phyloP scores from a whole-genome alignment of 2,113 vertebrate species.

The Ranitomeya imitator region DNA sequence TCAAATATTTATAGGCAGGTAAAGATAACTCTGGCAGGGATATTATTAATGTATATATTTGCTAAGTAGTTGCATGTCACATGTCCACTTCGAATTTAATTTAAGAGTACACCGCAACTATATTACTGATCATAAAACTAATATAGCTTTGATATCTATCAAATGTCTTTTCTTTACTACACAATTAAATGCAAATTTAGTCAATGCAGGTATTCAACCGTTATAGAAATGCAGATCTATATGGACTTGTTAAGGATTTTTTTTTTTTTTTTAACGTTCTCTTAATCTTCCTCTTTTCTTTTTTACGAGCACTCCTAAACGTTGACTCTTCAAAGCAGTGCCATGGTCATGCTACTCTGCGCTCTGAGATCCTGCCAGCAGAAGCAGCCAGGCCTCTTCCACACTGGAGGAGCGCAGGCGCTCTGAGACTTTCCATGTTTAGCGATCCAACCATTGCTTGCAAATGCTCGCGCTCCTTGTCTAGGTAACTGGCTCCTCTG shows the following conservation, averaged over 20 bases:
- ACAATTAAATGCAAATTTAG: too few relatives aligned
- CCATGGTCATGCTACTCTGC: too few relatives aligned
- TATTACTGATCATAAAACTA: not conserved
- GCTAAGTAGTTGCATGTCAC: slow-evolving; percentile 8
- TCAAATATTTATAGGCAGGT: slow-evolving; percentile 81
- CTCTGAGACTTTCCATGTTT: too few relatives aligned
- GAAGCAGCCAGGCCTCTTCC: too few relatives aligned
- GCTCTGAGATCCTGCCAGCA: too few relatives aligned
- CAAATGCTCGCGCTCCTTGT: too few relatives aligned
- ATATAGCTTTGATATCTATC: not conserved
- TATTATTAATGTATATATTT: slow-evolving; percentile 36
- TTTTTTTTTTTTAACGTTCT: not conserved
- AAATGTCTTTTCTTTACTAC: not conserved
- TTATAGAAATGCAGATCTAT: not conserved
- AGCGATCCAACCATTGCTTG: too few relatives aligned
- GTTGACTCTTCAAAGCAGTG: too few relatives aligned
- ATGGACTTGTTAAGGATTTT: not conserved
- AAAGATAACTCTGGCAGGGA: slow-evolving; percentile 69
- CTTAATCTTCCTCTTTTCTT: not conserved
- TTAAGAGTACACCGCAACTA: not conserved
- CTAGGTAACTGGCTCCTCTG: too few relatives aligned
- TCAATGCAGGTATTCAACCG: not conserved
- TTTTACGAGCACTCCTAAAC: not conserved
- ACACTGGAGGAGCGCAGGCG: too few relatives aligned
- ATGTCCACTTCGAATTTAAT: not conserved